Evolutionary conservation across 2,888 invertebrate species (phyloP).

Genomic region (Dastarcus helophoroides): DNA sequence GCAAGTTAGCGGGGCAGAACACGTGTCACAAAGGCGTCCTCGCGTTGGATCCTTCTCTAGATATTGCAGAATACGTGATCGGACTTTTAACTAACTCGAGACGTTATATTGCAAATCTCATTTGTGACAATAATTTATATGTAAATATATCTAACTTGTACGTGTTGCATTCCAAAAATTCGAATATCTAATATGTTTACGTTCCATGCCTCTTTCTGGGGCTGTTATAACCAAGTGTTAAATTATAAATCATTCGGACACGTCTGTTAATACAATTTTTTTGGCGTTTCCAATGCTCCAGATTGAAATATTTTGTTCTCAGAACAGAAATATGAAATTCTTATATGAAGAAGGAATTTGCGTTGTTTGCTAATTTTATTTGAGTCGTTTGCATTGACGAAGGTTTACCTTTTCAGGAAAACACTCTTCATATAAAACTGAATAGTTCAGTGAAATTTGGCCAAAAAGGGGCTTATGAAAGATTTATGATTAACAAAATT

Average conservation of each 20-base stretch:
- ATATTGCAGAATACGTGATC: slow-evolving; percentile 30
- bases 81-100: slow-evolving; percentile 25
- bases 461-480: too few species aligned
- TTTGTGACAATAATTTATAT: slow-evolving; percentile 38
- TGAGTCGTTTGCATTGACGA: too few species aligned
- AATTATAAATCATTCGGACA: slow-evolving; percentile 21
- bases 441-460: too few species aligned
- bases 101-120: slow-evolving; percentile 38
- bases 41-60: slow-evolving; percentile 27
- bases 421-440: too few species aligned
- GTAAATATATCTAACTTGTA: slow-evolving; percentile 35
- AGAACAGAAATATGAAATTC: too few species aligned
- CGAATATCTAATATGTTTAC: slow-evolving; percentile 18
- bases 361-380: too few species aligned
- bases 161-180: slow-evolving; percentile 30
- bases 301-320: too few species aligned
- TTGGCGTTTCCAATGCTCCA: too few species aligned
- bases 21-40: slow-evolving; percentile 30
- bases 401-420: too few species aligned
- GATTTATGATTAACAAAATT: too few species aligned
- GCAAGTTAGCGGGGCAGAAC: slow-evolving; percentile 28
- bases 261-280: too few species aligned
- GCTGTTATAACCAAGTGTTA: slow-evolving; percentile 19
- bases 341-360: too few species aligned
- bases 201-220: slow-evolving; percentile 10